Conservation (phyloP, 1,140 invertebrate genomes). For the Acromyrmex charruanus region DNA sequence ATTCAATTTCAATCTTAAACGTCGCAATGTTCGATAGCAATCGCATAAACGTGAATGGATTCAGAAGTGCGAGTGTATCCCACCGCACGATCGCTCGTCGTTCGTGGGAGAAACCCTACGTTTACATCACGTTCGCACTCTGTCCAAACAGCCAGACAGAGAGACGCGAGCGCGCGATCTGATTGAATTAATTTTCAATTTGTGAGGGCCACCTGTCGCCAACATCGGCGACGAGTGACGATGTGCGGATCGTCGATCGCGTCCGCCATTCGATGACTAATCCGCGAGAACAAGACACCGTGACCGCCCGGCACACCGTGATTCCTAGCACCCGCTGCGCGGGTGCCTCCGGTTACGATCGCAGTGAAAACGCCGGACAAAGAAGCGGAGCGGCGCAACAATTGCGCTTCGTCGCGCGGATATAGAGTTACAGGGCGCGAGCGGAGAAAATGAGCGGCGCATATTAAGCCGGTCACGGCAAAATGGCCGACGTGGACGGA, state of each 20-base stretch:
- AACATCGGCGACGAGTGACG: not conserved
- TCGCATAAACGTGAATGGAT: not conserved
- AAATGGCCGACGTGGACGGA: conserved; percentile 77
- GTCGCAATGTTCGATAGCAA: not conserved
- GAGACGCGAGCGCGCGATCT: conserved; percentile 23
- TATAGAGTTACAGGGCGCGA: conserved; percentile 75
- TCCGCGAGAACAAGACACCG: conserved; percentile 57
- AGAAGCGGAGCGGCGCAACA: conserved; percentile 66
- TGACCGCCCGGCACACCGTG: not conserved
- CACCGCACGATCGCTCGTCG: conserved; percentile 2
- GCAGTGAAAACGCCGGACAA: conserved; percentile 63
- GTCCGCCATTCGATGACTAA: conserved; percentile 78
- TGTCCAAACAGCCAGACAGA: conserved; percentile 66
- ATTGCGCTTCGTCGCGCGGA: conserved; percentile 72
- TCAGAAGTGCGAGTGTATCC: not conserved
- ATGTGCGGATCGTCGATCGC: conserved; percentile 62
- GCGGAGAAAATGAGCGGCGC: conserved; percentile 74
- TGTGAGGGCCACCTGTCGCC: conserved; percentile 70
- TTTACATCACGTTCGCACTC: not conserved
- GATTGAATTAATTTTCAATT: conserved; percentile 77
- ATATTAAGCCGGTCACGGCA: conserved; percentile 79
- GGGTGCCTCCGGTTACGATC: conserved; percentile 18
- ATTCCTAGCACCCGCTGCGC: not conserved
- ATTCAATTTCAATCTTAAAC: conserved; percentile 4
- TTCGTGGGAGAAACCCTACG: conserved; percentile 56